These are phyloP conservation scores for Apis mellifera DNA, from an alignment of 1,140 invertebrate genomes.

Conservation along the genomic window Amel_HAv3.1 CM009943.2:5918501-5919000, in stretches of 20 bases:
- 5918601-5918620: constrained; percentile 41
- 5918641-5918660: constrained; percentile 67
- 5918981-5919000: constrained; percentile 24
- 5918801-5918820: no score
- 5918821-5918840: no score
- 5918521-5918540: constrained; percentile 59
- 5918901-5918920: neutral
- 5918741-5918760: no score
- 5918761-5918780: neutral
- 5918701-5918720: neutral
- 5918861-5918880: no score
- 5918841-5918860: no score
- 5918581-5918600: constrained; percentile 42
- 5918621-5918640: constrained; percentile 65
- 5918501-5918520: constrained; percentile 80
- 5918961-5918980: constrained; percentile 37
- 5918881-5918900: neutral
- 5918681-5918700: neutral
- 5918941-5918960: no score
- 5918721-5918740: neutral
- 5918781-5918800: no score
- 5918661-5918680: neutral
- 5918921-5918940: neutral
- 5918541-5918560: constrained; percentile 49
- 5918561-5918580: constrained; percentile 56